These are phyloP conservation scores for Slavum lentiscoides DNA, from an alignment of 2,888 invertebrate species.

Conservation along the genomic window DNA sequence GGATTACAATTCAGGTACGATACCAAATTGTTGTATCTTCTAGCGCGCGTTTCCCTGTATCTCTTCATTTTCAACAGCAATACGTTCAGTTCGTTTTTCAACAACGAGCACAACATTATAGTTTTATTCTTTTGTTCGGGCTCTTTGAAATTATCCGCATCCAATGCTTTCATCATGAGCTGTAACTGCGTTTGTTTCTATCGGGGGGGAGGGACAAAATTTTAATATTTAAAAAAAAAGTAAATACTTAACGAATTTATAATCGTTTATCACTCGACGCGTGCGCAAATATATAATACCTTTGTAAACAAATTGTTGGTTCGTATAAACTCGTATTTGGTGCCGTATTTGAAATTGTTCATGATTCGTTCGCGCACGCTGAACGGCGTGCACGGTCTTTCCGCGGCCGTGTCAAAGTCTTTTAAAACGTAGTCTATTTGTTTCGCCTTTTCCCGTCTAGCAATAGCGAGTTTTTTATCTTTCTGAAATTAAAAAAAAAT, in stretches of 20 bases:
- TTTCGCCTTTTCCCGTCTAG: conserved; percentile 1
- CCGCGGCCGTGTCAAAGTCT: not conserved
- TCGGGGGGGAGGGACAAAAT: not conserved
- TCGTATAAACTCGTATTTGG: conserved; percentile 8
- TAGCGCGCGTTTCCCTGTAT: conserved; percentile 12
- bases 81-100: conserved; percentile 24
- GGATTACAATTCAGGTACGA: conserved; percentile 15
- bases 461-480: conserved; percentile 27
- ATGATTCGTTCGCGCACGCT: conserved; percentile 21
- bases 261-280: not conserved
- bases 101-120: not conserved
- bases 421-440: conserved; percentile 10
- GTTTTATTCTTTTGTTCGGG: not conserved
- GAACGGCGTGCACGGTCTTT: not conserved
- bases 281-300: not conserved
- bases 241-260: no score
- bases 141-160: not conserved
- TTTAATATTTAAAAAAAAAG: not conserved
- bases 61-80: conserved; percentile 32
- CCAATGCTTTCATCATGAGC: not conserved
- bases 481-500: conserved; percentile 21
- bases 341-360: conserved; percentile 1
- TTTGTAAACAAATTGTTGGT: conserved; percentile 8
- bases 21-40: conserved; percentile 24
- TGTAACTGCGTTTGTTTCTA: conserved; percentile 10